Base-by-base conservation (phyloP, 2,113 vertebrate genomes). In the Scophthalmus maximus region DNA sequence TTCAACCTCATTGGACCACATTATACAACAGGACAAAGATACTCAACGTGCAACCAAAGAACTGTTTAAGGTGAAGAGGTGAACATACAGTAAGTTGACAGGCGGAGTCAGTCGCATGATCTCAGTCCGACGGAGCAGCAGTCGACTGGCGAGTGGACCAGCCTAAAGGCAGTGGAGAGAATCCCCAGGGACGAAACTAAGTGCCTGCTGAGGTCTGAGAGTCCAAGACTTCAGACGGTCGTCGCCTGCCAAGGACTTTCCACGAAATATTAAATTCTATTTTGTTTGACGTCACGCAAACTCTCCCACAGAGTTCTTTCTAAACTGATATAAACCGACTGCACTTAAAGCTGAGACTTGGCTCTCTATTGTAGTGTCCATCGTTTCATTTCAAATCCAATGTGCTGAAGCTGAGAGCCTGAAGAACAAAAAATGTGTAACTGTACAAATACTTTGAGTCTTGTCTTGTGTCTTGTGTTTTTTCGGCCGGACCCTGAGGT, bases 401-500 rank as follows among this genome's bases (percentile, higher is more conserved):
- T 22, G 32, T 23, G 5, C 55, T 57, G 30, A 57, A 36, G 30
- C 30, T 56, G 29, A 30, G 10, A 56, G 29, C 7, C 29, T 32
- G 27, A 56, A 20, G 18, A 20, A 49, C n/a, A n/a, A 47, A 47
- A 47, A 20, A 5, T 29, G 17, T 30, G 27, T 20, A n/a, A n/a
- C n/a, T n/a, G 18, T 56, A 10, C 53, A 18, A 18, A 18, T 18
- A 12, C 53, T 56, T 32, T 18, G 12, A 55, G 26, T 20, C 26
- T 38, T 57, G 55, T 23, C 22, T n/a, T n/a, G n/a, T n/a, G n/a
- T n/a, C n/a, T n/a, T 59, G n/a, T 36, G 30, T 49, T 49, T 23
- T 23, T 81, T 69, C 27, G 14, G 77, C 52, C 66, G 73, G 64
- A 83, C 70, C 87, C 86, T 91, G 90, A 89, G 88, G 90, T 86